phyloP scores from a whole-genome alignment of 2,888 invertebrate species.

The Drosophila putrida region DNA sequence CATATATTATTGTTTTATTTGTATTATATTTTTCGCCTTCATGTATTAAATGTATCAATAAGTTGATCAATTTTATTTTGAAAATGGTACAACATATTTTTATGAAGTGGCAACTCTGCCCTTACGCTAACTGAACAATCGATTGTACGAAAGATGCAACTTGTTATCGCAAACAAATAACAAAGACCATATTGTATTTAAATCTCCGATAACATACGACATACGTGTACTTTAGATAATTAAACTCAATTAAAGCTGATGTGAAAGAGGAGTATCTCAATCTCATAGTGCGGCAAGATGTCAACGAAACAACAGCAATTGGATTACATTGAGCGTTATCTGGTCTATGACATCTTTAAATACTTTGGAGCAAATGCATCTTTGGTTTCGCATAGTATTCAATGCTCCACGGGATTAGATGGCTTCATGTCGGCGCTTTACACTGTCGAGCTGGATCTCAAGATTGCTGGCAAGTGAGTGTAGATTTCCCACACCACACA shows the following conservation, averaged over 20 bases:
- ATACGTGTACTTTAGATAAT: slow-evolving; percentile 32
- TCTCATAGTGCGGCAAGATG: slow-evolving; percentile 24
- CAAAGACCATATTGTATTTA: slow-evolving; percentile 2
- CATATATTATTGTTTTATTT: too few species aligned
- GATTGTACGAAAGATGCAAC: not conserved
- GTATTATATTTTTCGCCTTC: too few species aligned
- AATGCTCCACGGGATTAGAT: slow-evolving; percentile 80
- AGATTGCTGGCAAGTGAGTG: slow-evolving; percentile 51
- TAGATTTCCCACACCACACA: not conserved
- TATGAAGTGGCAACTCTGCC: too few species aligned
- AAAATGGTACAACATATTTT: too few species aligned
- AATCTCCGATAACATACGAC: slow-evolving; percentile 11
- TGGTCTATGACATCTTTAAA: slow-evolving; percentile 75
- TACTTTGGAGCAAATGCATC: slow-evolving; percentile 66
- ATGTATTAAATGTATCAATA: too few species aligned
- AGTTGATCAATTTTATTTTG: too few species aligned
- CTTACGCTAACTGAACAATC: not conserved
- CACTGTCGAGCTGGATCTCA: slow-evolving; percentile 67
- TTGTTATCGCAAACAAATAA: slow-evolving; percentile 1
- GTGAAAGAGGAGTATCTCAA: not conserved
- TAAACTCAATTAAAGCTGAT: slow-evolving; percentile 27
- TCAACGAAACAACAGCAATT: slow-evolving; percentile 59
- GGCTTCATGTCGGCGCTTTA: slow-evolving; percentile 84
- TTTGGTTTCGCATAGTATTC: slow-evolving; percentile 58
- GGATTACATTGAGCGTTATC: slow-evolving; percentile 71